Evolutionary conservation across 2,113 vertebrate genomes (phyloP).

Genomic region (Apus apus): DNA sequence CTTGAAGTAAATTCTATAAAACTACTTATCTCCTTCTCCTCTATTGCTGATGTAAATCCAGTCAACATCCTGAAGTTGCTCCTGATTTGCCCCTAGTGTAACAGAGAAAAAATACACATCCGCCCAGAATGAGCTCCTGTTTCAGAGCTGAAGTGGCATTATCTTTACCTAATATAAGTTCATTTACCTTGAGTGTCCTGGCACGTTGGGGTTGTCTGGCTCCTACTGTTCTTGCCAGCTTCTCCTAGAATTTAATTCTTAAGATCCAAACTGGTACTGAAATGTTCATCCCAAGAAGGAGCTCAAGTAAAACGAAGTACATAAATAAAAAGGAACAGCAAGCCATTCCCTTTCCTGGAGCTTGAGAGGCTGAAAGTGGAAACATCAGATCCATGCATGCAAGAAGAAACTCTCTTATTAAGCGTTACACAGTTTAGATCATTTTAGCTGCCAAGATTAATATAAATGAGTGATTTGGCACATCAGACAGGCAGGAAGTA

Average conservation of each 20-base stretch:
- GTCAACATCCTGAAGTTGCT: neutral
- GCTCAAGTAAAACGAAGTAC: neutral
- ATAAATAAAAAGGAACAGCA: neutral
- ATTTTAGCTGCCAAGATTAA: neutral
- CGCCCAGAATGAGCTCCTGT: neutral
- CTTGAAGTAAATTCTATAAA: neutral
- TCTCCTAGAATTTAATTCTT: neutral
- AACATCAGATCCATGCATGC: neutral
- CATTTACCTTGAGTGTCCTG: neutral
- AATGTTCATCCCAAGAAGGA: neutral
- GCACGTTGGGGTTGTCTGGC: neutral
- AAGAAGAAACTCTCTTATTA: neutral
- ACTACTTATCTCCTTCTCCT: neutral
- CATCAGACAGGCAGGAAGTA: neutral
- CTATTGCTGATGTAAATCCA: neutral
- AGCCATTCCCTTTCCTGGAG: neutral
- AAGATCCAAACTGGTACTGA: neutral
- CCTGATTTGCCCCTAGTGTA: neutral
- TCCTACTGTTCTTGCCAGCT: neutral
- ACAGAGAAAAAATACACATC: neutral
- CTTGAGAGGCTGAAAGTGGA: accelerated
- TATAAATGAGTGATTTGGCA: neutral
- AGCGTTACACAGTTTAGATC: neutral
- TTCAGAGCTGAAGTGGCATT: neutral
- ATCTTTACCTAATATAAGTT: neutral